Evolutionary conservation across 2,888 invertebrate genomes (phyloP).

Genomic region (Andrena bucephala): DNA sequence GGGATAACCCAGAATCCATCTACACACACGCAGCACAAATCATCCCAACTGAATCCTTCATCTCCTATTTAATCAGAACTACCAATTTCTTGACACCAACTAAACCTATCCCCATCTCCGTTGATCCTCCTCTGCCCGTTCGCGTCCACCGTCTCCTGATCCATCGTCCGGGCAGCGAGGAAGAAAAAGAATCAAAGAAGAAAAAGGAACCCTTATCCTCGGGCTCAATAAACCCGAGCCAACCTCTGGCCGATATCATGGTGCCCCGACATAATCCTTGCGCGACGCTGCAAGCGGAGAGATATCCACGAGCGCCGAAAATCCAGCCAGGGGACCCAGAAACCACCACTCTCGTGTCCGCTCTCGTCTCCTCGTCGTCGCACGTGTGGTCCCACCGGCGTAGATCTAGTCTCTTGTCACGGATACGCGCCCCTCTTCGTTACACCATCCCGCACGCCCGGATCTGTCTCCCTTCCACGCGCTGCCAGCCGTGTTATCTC

Average conservation of each 20-base stretch:
- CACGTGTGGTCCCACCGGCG: conserved; percentile 74
- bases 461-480: conserved; percentile 41
- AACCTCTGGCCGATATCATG: conserved; percentile 39
- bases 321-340: conserved; percentile 58
- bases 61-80: too few relatives aligned
- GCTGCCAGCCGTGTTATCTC: conserved; percentile 68
- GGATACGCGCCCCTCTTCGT: conserved; percentile 74
- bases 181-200: neutral
- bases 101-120: too few relatives aligned
- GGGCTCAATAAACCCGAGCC: conserved; percentile 12
- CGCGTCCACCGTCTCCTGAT: too few relatives aligned
- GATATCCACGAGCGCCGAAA: conserved; percentile 66
- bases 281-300: conserved; percentile 57
- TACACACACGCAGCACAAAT: too few relatives aligned
- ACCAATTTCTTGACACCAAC: too few relatives aligned
- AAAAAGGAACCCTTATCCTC: neutral
- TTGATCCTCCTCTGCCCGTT: too few relatives aligned
- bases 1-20: too few relatives aligned
- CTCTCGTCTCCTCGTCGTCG: conserved; percentile 62
- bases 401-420: conserved; percentile 81
- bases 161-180: neutral
- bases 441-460: conserved; percentile 31
- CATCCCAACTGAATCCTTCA: too few relatives aligned
- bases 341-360: conserved; percentile 54
- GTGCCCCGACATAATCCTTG: conserved; percentile 58